Evolutionary conservation across 2,888 invertebrate species (phyloP), one percentile per base, ranked within the genome.

Genomic region (Acanthosepion lycidas): DNA sequence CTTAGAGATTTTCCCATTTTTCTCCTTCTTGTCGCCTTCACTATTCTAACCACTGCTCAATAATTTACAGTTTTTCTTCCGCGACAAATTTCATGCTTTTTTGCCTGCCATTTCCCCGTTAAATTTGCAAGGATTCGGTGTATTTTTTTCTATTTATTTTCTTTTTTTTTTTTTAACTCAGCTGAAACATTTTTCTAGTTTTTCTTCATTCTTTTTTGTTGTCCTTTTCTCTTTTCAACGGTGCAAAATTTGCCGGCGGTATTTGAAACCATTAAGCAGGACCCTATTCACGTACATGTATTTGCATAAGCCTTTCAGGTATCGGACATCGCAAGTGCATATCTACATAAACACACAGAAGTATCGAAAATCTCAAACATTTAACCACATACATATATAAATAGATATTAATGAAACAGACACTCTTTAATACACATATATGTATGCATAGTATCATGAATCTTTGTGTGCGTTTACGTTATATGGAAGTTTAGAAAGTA

Each of bases 251-350:
- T 78, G 78, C 78, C 78, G 78, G 12, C 12, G 78, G 78, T n/a
- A 78, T 78, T 78, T 78, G 18, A 12, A 78, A 78, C 78, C 78
- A 78, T 78, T 78, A 78, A 78, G 78, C n/a, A 78, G 78, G n/a
- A 78, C 78, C n/a, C n/a, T 78, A 78, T 78, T 78, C 78, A 78
- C 33, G 78, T 78, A 78, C 33, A 33, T 78, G 78, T n/a, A 78
- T 78, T 78, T 78, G n/a, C 33, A 78, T 78, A 78, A 33, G 78
- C 78, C 78, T 78, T 78, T 78, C 78, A 78, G 78, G 78, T n/a
- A 15, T 78, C 78, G 78, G n/a, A 78, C 33, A n/a, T 12, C n/a
- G n/a, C 9, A n/a, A 78, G 78, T 78, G n/a, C 0, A 78, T 78
- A 15, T 0, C 5, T 78, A 33, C 12, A 78, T n/a, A 33, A 78